Percentiles rank a stretch among this genome's conserved stretches.
Conservation (phyloP, 2,113 vertebrate species). For the Carlito syrichta region DNA sequence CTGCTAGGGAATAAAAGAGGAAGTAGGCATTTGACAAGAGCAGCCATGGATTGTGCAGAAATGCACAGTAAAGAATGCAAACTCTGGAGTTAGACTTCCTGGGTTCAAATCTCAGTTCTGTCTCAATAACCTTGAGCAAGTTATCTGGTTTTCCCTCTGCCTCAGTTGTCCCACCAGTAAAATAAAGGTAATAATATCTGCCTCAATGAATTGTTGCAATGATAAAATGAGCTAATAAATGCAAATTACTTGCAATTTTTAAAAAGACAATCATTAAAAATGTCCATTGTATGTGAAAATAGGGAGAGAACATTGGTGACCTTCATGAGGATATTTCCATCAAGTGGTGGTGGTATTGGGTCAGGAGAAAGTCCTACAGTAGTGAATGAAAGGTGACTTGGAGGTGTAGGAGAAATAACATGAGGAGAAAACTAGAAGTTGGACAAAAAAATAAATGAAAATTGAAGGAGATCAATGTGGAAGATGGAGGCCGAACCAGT, state of each 20-base stretch:
- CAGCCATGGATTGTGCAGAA: neutral
- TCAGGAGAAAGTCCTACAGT: neutral
- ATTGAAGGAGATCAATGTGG: no score
- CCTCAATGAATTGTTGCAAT: neutral
- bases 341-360: neutral
- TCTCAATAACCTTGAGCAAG: neutral
- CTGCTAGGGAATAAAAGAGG: neutral
- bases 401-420: neutral
- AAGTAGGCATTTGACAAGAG: neutral
- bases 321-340: no score
- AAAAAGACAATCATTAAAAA: neutral
- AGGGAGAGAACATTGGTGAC: neutral
- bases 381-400: neutral
- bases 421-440: neutral
- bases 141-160: neutral
- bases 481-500: no score
- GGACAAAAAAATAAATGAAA: neutral
- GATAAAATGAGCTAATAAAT: neutral
- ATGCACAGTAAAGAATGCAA: neutral
- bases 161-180: neutral
- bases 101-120: neutral
- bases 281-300: neutral
- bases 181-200: neutral
- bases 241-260: neutral
- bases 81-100: neutral